phyloP scores from a whole-genome alignment of 2,113 vertebrate genomes.

The Phoxinus phoxinus region DNA sequence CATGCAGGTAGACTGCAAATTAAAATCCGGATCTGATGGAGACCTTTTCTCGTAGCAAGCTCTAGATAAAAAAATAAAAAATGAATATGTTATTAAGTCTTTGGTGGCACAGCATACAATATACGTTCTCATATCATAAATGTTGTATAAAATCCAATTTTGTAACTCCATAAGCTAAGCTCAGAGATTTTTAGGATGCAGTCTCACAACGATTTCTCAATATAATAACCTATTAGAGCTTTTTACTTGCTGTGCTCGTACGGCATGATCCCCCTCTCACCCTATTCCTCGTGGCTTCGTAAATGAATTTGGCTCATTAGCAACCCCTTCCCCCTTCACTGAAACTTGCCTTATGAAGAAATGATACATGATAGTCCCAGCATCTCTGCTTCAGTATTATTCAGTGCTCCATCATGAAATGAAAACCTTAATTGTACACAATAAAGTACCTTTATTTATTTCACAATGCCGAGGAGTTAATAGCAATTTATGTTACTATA shows the following conservation, averaged over 20 bases:
- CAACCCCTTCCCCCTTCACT: neutral
- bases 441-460: neutral
- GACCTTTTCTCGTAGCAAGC: neutral
- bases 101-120: neutral
- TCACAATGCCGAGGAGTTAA: slow-evolving; percentile 4
- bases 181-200: slow-evolving; percentile 36
- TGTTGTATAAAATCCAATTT: neutral
- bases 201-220: slow-evolving; percentile 13
- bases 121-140: neutral
- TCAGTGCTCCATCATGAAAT: slow-evolving; percentile 6
- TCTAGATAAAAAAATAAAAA: neutral
- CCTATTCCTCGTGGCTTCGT: slow-evolving; percentile 33
- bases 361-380: slow-evolving; percentile 26
- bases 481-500: slow-evolving; percentile 17
- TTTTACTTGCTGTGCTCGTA: neutral
- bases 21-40: neutral
- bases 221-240: slow-evolving; percentile 25
- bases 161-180: slow-evolving; percentile 21
- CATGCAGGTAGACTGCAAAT: slow-evolving; percentile 5
- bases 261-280: neutral
- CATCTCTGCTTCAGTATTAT: slow-evolving; percentile 19
- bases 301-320: slow-evolving; percentile 49
- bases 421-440: neutral
- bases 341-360: slow-evolving; percentile 18
- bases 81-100: neutral